Evolutionary conservation across 2,113 vertebrate species (phyloP).

Genomic region (Halichoeres trimaculatus): DNA sequence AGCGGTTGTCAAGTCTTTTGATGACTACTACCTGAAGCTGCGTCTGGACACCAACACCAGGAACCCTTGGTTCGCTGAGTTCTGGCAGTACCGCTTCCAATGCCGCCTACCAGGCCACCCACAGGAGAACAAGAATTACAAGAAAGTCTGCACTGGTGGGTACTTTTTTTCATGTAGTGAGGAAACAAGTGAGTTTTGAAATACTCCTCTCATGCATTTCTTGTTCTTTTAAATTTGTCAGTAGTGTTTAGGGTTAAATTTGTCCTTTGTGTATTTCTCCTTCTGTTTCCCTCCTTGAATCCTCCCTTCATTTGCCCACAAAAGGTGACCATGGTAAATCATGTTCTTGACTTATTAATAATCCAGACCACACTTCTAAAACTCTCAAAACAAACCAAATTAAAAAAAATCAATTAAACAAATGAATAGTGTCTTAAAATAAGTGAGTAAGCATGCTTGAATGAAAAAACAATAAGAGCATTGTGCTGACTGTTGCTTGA

Average conservation of each 20-base stretch:
- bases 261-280: neutral
- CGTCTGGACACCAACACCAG: conserved; percentile 91
- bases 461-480: conserved; percentile 20
- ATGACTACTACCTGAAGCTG: conserved; percentile 96
- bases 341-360: conserved; percentile 40
- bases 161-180: conserved; percentile 18
- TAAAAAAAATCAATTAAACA: neutral
- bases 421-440: conserved; percentile 11
- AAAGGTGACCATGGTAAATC: conserved; percentile 80
- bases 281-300: conserved; percentile 48
- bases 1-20: conserved; percentile 91
- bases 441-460: conserved; percentile 41
- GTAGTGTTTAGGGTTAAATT: neutral
- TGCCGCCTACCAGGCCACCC: conserved; percentile 92
- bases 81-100: conserved; percentile 99
- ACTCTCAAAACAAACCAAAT: conserved; percentile 7
- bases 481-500: conserved; percentile 25
- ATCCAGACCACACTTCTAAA: conserved; percentile 9
- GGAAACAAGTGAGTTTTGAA: neutral
- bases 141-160: conserved; percentile 93
- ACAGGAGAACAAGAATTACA: conserved; percentile 93
- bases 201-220: neutral
- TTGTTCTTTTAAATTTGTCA: neutral
- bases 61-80: conserved; percentile 98
- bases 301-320: conserved; percentile 57